phyloP scores from a whole-genome alignment of 1,140 invertebrate species.

The Homalodisca vitripennis region DNA sequence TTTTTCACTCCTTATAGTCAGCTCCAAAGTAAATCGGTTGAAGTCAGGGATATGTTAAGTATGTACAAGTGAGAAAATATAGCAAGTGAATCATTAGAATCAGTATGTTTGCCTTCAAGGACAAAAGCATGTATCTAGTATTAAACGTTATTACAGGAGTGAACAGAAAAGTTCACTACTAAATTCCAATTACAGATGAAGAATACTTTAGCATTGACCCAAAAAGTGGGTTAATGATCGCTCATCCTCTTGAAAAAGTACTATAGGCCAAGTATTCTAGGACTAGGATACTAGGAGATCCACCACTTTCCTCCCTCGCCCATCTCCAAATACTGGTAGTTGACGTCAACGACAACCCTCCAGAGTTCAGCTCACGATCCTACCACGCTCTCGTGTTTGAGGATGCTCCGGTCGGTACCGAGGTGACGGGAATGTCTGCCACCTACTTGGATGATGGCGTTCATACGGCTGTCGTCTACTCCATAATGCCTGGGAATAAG shows the following conservation, averaged over 20 bases:
- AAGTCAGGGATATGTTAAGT: too few species aligned
- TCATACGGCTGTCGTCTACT: slow-evolving; percentile 90
- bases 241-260: slow-evolving; percentile 82
- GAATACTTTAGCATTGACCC: slow-evolving; percentile 69
- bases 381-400: slow-evolving; percentile 79
- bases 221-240: slow-evolving; percentile 73
- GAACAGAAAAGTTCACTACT: slow-evolving; percentile 82
- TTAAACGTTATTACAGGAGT: slow-evolving; percentile 30
- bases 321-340: slow-evolving; percentile 83
- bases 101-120: too few species aligned
- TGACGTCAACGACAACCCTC: slow-evolving; percentile 90
- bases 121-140: too few species aligned
- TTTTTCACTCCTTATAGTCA: too few species aligned
- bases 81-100: too few species aligned
- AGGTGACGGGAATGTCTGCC: slow-evolving; percentile 79
- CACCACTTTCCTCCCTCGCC: slow-evolving; percentile 80
- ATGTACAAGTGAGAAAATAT: too few species aligned
- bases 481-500: slow-evolving; percentile 84
- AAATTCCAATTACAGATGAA: slow-evolving; percentile 65
- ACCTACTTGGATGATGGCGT: slow-evolving; percentile 90
- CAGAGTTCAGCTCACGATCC: slow-evolving; percentile 75
- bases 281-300: slow-evolving; percentile 82
- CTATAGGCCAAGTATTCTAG: slow-evolving; percentile 80
- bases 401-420: slow-evolving; percentile 69
- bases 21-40: too few species aligned